phyloP scores from a whole-genome alignment of 1,140 invertebrate genomes.

The Tetraneura akinire region DNA sequence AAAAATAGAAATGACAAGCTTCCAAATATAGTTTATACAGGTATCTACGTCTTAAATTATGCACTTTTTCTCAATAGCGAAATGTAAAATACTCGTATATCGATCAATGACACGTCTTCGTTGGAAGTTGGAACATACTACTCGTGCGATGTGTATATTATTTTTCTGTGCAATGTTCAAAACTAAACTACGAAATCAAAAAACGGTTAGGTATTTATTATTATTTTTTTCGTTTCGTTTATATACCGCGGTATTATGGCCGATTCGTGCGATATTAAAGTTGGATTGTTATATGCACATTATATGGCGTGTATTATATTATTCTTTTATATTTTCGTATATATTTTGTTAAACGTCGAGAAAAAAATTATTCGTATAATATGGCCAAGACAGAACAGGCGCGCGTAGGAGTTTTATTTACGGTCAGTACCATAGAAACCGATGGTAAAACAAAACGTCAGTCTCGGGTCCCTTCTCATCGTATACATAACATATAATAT shows the following conservation, averaged over 20 bases:
- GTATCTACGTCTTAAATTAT: background rate
- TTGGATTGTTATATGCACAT: background rate
- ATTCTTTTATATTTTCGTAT: background rate
- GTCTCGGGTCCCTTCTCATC: background rate
- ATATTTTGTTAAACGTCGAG: background rate
- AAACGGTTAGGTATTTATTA: background rate
- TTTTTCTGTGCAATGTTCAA: no score
- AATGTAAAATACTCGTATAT: no score
- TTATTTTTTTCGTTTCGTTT: background rate
- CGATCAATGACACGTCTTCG: no score
- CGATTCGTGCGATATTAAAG: no score
- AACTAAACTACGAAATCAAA: slow-evolving; percentile 24
- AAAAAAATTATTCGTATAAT: background rate
- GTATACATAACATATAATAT: background rate
- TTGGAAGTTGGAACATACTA: no score
- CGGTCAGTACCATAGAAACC: slow-evolving; percentile 28
- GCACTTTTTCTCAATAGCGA: no score
- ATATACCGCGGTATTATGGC: no score
- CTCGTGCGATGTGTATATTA: no score
- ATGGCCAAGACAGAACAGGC: background rate
- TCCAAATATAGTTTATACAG: background rate
- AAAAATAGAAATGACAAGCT: background rate
- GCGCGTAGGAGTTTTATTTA: slow-evolving; percentile 6
- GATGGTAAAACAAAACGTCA: slow-evolving; percentile 39
- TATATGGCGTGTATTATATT: background rate